Conservation (phyloP, 2,888 invertebrate genomes). For the Leptopilina myrica region DNA sequence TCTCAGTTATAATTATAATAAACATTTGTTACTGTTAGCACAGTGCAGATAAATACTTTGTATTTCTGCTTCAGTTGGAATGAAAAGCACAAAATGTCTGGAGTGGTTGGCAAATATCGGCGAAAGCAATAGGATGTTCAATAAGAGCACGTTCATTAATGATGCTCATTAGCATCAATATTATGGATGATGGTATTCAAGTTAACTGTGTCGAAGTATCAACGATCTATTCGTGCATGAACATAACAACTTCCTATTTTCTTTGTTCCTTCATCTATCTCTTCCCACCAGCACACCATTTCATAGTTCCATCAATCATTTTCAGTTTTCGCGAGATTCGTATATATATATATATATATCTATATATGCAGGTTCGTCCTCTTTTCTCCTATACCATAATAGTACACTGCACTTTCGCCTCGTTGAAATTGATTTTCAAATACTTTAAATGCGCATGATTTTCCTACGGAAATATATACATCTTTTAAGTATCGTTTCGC, state of each 20-base stretch:
- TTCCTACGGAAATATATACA: neutral
- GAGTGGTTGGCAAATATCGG: neutral
- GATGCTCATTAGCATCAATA: conserved; percentile 58
- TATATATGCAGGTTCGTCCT: conserved; percentile 56
- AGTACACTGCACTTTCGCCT: neutral
- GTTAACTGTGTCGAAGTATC: conserved; percentile 58
- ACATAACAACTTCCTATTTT: conserved; percentile 59
- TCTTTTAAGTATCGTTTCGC: neutral
- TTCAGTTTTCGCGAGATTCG: conserved; percentile 60
- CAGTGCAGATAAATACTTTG: neutral
- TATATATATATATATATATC: conserved; percentile 54
- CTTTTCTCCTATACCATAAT: neutral
- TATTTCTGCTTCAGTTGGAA: neutral
- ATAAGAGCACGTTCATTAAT: conserved; percentile 45
- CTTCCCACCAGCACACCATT: conserved; percentile 42
- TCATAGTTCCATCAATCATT: conserved; percentile 62
- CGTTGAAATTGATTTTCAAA: conserved; percentile 47
- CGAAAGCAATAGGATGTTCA: neutral
- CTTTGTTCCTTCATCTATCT: conserved; percentile 58
- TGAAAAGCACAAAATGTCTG: neutral
- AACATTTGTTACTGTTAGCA: too few relatives aligned
- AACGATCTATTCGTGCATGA: conserved; percentile 53
- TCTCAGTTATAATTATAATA: too few relatives aligned
- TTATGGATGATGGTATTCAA: conserved; percentile 59
- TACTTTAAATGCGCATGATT: conserved; percentile 46